Conservation (phyloP, 2,797 vertebrate genomes). For the Arnoldichthys spilopterus region DNA sequence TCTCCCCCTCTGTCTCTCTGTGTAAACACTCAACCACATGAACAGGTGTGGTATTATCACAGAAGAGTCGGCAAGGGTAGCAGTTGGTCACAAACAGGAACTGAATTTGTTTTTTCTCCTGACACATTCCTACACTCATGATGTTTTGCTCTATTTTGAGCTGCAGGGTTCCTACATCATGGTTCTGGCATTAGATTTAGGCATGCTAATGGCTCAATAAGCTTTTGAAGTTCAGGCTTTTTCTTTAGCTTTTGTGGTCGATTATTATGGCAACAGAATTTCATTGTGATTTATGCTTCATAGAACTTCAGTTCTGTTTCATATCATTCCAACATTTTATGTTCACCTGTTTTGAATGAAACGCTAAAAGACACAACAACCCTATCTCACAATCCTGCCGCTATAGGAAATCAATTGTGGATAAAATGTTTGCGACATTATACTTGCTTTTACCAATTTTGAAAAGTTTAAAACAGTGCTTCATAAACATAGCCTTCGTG, state of each 20-base stretch:
- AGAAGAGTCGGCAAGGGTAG: conserved; percentile 24
- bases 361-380: neutral
- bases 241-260: too few species aligned
- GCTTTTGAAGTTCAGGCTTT: neutral
- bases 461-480: neutral
- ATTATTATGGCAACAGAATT: neutral
- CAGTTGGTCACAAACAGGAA: conserved; percentile 34
- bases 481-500: neutral
- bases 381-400: neutral
- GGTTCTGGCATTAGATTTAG: neutral
- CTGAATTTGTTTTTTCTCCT: neutral
- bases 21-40: conserved; percentile 17
- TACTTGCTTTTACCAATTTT: neutral
- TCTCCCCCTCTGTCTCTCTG: conserved; percentile 10
- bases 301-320: neutral
- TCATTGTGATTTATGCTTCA: neutral
- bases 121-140: neutral
- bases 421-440: neutral
- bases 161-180: neutral
- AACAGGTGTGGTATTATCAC: conserved; percentile 43
- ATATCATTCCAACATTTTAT: neutral
- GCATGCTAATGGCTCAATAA: neutral
- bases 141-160: neutral
- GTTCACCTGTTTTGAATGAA: neutral
- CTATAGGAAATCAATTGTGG: neutral